Evolutionary conservation across 2,797 vertebrate species (phyloP).

Genomic region (Notolepis coatsorum): DNA sequence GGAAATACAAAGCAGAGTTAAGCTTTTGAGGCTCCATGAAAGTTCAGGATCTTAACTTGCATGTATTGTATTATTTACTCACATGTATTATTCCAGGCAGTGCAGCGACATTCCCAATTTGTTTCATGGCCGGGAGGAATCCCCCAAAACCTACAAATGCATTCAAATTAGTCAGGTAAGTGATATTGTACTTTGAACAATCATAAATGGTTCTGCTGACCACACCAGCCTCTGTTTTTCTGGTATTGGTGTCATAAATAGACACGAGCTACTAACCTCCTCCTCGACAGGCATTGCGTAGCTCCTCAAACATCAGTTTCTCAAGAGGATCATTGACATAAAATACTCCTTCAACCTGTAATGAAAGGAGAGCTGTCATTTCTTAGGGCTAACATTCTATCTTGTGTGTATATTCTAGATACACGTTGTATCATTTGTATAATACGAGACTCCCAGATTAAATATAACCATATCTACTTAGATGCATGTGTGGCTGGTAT

Average conservation of each 20-base stretch:
- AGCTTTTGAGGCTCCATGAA: not conserved
- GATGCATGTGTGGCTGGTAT: no score
- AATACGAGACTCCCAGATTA: no score
- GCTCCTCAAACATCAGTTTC: conserved; percentile 97
- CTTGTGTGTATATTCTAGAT: no score
- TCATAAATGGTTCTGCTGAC: not conserved
- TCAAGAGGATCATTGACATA: conserved; percentile 97
- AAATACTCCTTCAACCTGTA: conserved; percentile 94
- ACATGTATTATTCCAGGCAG: conserved; percentile 96
- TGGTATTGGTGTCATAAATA: no score
- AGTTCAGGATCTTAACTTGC: not conserved
- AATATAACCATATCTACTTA: no score
- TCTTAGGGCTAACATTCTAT: not conserved
- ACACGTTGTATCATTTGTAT: no score
- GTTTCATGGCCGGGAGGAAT: conserved; percentile 98
- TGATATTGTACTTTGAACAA: no score
- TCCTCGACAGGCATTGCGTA: conserved; percentile 93
- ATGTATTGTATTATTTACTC: conserved; percentile 67
- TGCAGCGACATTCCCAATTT: conserved; percentile 97
- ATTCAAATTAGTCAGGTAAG: not conserved
- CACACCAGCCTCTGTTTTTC: no score
- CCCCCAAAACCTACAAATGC: conserved; percentile 87
- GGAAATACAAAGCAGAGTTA: not conserved
- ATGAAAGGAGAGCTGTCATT: not conserved
- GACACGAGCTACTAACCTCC: conserved; percentile 82